phyloP scores from a whole-genome alignment of 2,113 vertebrate genomes.

The Pampusana beccarii region DNA sequence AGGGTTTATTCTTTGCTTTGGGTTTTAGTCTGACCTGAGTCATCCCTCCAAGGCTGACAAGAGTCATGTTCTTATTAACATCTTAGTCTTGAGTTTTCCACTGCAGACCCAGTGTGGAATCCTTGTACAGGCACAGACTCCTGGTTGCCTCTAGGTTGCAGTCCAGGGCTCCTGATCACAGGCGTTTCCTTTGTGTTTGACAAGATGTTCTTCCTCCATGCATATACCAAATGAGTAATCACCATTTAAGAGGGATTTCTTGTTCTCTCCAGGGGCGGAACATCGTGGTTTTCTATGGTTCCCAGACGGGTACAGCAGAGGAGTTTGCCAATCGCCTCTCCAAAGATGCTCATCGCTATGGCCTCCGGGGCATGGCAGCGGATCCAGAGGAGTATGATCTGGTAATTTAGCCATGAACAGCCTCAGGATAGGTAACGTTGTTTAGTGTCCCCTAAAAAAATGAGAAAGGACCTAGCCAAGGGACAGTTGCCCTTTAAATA shows the following conservation, averaged over 20 bases:
- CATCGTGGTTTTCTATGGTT: slow-evolving; percentile 96
- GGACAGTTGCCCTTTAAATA: not conserved
- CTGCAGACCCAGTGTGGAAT: accelerated
- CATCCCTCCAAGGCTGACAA: not conserved
- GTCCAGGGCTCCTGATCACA: not conserved
- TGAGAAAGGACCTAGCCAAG: not conserved
- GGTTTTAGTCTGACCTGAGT: not conserved
- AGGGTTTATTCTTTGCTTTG: not conserved
- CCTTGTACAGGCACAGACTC: accelerated
- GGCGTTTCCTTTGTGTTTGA: not conserved
- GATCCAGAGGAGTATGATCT: slow-evolving; percentile 96
- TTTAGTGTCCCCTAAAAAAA: not conserved
- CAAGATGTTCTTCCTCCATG: not conserved
- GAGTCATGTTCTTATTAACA: not conserved
- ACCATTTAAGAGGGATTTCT: not conserved
- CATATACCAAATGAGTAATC: not conserved
- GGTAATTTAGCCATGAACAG: slow-evolving; percentile 72
- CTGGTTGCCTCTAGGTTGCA: not conserved
- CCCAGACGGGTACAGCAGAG: slow-evolving; percentile 95
- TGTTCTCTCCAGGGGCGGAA: slow-evolving; percentile 83
- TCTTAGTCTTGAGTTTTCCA: not conserved
- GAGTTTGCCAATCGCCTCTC: slow-evolving; percentile 94
- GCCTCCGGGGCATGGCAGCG: slow-evolving; percentile 93
- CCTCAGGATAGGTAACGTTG: not conserved
- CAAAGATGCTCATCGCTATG: slow-evolving; percentile 95